Evolutionary conservation across 2,113 vertebrate species (phyloP), one percentile per base, ranked within the genome.

Genomic region (Hyaena hyaena): DNA sequence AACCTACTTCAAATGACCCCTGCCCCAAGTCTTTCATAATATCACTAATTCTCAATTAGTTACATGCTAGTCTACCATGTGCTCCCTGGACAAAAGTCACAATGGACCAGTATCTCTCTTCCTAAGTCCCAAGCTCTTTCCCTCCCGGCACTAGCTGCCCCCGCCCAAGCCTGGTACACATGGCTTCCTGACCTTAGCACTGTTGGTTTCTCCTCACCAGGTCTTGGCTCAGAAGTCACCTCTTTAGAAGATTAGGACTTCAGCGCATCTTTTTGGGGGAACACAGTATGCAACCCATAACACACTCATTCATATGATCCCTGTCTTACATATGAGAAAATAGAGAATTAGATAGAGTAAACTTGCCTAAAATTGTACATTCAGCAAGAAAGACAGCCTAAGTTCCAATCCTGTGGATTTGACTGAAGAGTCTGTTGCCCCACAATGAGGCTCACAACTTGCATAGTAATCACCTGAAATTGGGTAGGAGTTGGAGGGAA

Each of bases 381-480:
- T 1, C 12, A 53, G n/a, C 12, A 65, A 48, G 17, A 1, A 0
- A 11, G 4, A 2, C 3, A 43, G 7, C 9, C 35, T 80, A n/a
- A 5, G 43, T 80, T 28, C 7, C 2, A 95, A 48, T 61, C 7
- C 8, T 16, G 11, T 74, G 17, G 50, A 1, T 80, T 48, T 81
- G 10, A 71, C 31, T 17, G 5, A 31, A 58, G 84, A 68, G 68
- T 10, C 35, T 35, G 5, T 5, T 74, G 4, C n/a, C 7, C 9
- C 24, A 39, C 45, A 15, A 0, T 0, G 10, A 53, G 66, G 6
- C 15, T 81, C 33, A 24, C 7, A 31, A 6, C n/a, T 35, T 58
- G 4, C 12, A 35, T 2, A 61, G 81, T 48, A 50, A 76, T 24
- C 58, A 23, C 4, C 33, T 21, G 31, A 80, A 68, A 85, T 39